Evolutionary conservation across 2,797 vertebrate species (phyloP).

Genomic region (Rhabdophis nuchalis): DNA sequence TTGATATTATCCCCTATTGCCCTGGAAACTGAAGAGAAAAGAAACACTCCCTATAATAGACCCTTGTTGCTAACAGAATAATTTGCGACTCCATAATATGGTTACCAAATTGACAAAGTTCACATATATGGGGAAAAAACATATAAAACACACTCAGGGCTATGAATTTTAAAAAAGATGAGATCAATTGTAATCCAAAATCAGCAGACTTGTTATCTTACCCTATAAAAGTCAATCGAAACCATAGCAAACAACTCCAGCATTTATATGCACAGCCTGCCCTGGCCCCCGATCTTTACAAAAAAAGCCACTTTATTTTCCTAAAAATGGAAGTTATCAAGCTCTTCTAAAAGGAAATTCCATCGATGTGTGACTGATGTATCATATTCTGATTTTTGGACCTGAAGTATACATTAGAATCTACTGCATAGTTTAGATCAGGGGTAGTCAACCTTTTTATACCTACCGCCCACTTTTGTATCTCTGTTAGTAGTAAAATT

Average conservation of each 20-base stretch:
- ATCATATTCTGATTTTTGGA: background rate
- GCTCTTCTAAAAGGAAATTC: background rate
- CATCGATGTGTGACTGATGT: background rate
- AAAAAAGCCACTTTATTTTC: background rate
- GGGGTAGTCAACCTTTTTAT: no score
- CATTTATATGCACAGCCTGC: background rate
- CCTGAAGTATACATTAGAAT: constrained; percentile 7
- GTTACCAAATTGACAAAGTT: background rate
- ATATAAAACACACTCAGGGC: background rate
- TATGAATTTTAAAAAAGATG: no score
- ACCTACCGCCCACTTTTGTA: no score
- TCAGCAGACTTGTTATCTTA: background rate
- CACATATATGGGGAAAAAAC: background rate
- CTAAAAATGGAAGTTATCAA: background rate
- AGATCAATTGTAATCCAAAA: background rate
- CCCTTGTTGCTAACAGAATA: background rate
- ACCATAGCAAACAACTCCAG: background rate
- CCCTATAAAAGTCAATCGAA: background rate
- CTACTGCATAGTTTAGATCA: background rate
- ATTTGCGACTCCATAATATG: background rate
- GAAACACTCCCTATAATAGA: background rate
- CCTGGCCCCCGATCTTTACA: background rate
- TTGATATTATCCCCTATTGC: background rate
- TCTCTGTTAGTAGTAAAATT: no score
- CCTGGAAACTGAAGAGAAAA: background rate